phyloP scores from a whole-genome alignment of 2,113 vertebrate species.

The Labrus mixtus region DNA sequence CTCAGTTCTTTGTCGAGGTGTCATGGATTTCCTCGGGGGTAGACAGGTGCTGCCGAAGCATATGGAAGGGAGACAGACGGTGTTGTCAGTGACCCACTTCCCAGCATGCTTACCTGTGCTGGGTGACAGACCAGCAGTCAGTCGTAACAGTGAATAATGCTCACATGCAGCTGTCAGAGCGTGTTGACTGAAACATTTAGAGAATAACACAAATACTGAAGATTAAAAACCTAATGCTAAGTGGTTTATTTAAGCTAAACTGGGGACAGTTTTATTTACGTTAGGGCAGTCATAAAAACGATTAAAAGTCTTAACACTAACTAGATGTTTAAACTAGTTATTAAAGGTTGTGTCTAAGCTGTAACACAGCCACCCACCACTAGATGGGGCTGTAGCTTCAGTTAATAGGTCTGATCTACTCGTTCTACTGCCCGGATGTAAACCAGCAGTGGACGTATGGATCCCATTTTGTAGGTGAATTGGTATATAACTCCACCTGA shows the following conservation, averaged over 20 bases:
- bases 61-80: conserved; percentile 52
- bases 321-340: too few relatives aligned
- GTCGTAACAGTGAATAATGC: conserved; percentile 38
- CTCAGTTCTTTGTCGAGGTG: conserved; percentile 28
- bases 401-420: too few relatives aligned
- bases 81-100: conserved; percentile 55
- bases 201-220: neutral
- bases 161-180: conserved; percentile 53
- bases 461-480: too few relatives aligned
- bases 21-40: conserved; percentile 24
- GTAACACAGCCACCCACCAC: too few relatives aligned
- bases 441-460: too few relatives aligned
- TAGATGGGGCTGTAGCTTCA: too few relatives aligned
- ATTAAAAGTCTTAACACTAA: too few relatives aligned
- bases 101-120: conserved; percentile 52
- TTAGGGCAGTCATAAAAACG: too few relatives aligned
- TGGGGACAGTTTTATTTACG: too few relatives aligned
- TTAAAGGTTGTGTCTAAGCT: too few relatives aligned
- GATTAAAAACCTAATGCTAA: neutral
- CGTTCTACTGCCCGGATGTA: too few relatives aligned
- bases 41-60: conserved; percentile 43
- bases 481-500: too few relatives aligned
- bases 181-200: conserved; percentile 35
- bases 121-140: conserved; percentile 62
- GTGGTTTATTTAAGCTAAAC: neutral